Evolutionary conservation across 2,888 invertebrate species (phyloP), one percentile per base, ranked within the genome.

Genomic region (Drosophila nigricruria): DNA sequence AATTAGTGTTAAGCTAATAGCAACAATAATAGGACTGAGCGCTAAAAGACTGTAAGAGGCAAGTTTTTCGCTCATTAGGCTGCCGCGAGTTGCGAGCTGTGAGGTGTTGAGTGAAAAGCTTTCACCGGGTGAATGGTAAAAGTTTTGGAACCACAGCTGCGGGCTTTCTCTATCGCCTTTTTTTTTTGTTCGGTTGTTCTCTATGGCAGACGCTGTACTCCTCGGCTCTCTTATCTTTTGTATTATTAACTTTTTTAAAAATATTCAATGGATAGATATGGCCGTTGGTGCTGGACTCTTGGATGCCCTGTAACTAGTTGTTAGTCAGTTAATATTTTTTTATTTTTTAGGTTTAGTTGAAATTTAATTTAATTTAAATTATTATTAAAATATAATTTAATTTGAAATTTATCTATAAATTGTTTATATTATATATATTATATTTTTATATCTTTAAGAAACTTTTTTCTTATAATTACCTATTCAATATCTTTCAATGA

Each of bases 61-160:
- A 36, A 36, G 23, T 2, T 27, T n/a, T 27, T 27, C 10, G 16
- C 14, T 18, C 23, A 64, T 23, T 43, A 52, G 30, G 52, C 18
- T 25, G 43, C 9, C 25, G 36, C 47, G 16, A n/a, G n/a, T 8
- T 9, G 40, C 18, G 62, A 62, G 20, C 47, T n/a, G 40, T n/a
- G 47, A 25, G 25, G 32, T 30, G 32, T 9, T 18, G 36, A 30
- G 36, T 14, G 34, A 43, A 36, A 36, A 43, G 65, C 36, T 30
- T 52, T 47, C 20, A 47, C 36, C 12, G 16, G 1, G n/a, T 34
- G 36, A 62, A 62, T 36, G 43, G 36, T 18, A 9, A 50, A 36
- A 36, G 43, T 65, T 45, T 32, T 25, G 5, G 16, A 18, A 53
- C 38, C 53, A 16, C 66, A 66, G 53, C 66, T 66, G 66, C 20